phyloP scores from a whole-genome alignment of 2,888 invertebrate species.

The Hirtodrosophila duncani region DNA sequence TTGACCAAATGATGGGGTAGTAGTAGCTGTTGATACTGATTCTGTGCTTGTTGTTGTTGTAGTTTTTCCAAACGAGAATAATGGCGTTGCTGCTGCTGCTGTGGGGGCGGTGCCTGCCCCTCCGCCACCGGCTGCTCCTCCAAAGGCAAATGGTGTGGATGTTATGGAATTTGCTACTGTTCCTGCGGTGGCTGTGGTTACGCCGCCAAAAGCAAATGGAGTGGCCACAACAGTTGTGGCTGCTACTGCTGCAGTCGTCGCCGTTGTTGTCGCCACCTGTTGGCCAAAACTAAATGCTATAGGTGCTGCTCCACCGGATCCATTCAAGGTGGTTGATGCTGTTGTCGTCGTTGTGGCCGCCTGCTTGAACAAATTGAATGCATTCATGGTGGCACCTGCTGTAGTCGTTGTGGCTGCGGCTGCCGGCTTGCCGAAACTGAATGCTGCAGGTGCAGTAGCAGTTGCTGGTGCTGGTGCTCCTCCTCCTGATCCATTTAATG shows the following conservation, averaged over 20 bases:
- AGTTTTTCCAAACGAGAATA: constrained; percentile 10
- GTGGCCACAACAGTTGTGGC: neutral
- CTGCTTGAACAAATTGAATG: constrained; percentile 1
- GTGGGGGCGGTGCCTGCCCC: neutral
- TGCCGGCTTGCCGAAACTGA: too few species aligned
- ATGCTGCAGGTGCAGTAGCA: neutral
- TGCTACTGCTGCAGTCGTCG: neutral
- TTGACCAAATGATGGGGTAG: neutral
- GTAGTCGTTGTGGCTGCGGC: neutral
- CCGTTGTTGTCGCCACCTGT: too few species aligned
- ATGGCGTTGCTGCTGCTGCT: neutral
- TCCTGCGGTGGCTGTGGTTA: constrained; percentile 1
- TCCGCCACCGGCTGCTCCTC: neutral
- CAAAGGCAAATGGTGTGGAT: neutral
- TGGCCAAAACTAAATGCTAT: neutral
- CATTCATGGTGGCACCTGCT: neutral
- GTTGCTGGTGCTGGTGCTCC: neutral
- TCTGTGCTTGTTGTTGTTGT: neutral
- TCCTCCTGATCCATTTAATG: neutral
- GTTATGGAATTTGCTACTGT: constrained; percentile 1
- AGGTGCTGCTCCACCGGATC: neutral
- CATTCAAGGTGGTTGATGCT: neutral
- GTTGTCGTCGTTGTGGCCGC: neutral
- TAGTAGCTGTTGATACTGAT: neutral
- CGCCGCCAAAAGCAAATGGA: constrained; percentile 5